Evolutionary conservation across 2,113 vertebrate species (phyloP).

Genomic region (Ariopsis seemanni): DNA sequence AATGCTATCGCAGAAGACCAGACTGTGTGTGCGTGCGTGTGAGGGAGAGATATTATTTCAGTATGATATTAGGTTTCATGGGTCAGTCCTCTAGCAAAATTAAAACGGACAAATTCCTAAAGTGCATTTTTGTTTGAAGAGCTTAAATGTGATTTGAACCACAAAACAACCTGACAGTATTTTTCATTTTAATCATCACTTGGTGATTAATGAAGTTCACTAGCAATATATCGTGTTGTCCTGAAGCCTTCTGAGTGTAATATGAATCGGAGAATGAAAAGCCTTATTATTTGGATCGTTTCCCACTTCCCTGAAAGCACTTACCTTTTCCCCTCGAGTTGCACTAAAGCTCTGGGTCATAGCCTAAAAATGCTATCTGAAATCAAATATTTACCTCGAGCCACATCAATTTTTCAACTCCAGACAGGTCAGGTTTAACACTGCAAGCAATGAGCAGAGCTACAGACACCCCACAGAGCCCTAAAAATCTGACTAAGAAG

Average conservation of each 20-base stretch:
- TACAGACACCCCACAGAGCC: not conserved
- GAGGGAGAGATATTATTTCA: not conserved
- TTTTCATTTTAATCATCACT: not conserved
- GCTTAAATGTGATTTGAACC: too few relatives aligned
- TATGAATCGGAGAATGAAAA: not conserved
- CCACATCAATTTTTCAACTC: slow-evolving; percentile 58
- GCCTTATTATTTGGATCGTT: too few relatives aligned
- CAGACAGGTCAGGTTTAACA: slow-evolving; percentile 21
- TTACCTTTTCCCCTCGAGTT: not conserved
- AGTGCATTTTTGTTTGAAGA: not conserved
- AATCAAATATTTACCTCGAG: slow-evolving; percentile 63
- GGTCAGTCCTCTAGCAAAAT: not conserved
- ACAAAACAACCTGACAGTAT: not conserved
- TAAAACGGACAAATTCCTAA: not conserved
- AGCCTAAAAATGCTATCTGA: slow-evolving; percentile 4
- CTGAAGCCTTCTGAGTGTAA: not conserved
- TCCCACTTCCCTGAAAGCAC: not conserved
- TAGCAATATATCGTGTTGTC: not conserved
- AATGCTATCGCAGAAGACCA: slow-evolving; percentile 64
- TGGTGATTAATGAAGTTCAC: not conserved
- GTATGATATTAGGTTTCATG: not conserved
- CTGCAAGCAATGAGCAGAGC: not conserved
- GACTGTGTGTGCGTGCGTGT: slow-evolving; percentile 7
- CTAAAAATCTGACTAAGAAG: not conserved
- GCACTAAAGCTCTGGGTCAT: not conserved